Percentiles rank a stretch among this genome's conserved stretches.
phyloP scores from a whole-genome alignment of 1,140 invertebrate species.

The Rhynchophorus ferrugineus region DNA sequence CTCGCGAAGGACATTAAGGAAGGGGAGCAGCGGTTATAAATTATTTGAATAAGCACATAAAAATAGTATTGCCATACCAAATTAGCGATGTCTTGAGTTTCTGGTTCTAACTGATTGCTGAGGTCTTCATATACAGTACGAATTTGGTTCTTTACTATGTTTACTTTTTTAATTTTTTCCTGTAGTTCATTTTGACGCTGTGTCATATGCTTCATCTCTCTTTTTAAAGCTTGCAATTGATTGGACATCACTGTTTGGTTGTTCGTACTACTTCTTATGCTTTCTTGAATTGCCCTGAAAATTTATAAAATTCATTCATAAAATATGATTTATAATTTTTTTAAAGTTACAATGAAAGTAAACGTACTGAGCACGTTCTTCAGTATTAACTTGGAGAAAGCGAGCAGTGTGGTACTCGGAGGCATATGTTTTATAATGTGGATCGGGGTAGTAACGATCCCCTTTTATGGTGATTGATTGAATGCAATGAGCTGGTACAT shows the following conservation, averaged over 20 bases:
- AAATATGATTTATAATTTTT: too few species aligned
- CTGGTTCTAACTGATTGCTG: constrained; percentile 33
- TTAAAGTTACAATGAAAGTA: too few species aligned
- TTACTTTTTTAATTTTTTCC: constrained; percentile 27
- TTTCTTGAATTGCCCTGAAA: constrained; percentile 22
- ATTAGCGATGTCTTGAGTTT: constrained; percentile 40
- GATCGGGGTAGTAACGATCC: constrained; percentile 55
- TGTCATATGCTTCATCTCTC: constrained; percentile 14
- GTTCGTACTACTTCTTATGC: constrained; percentile 19
- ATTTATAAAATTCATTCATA: neutral
- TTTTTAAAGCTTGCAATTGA: constrained; percentile 20
- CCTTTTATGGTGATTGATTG: constrained; percentile 55
- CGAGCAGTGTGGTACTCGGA: constrained; percentile 40
- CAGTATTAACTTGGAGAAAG: constrained; percentile 57
- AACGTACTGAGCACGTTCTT: constrained; percentile 48
- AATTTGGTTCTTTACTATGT: constrained; percentile 17
- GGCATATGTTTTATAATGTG: constrained; percentile 62
- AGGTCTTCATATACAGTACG: constrained; percentile 25
- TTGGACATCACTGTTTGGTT: constrained; percentile 16
- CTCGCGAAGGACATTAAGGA: too few species aligned
- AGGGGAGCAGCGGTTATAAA: too few species aligned
- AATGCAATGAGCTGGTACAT: constrained; percentile 57
- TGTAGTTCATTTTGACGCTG: constrained; percentile 20
- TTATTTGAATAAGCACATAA: too few species aligned
- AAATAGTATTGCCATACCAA: constrained; percentile 44